phyloP scores from a whole-genome alignment of 2,113 vertebrate species.

The Rhizomys pruinosus region DNA sequence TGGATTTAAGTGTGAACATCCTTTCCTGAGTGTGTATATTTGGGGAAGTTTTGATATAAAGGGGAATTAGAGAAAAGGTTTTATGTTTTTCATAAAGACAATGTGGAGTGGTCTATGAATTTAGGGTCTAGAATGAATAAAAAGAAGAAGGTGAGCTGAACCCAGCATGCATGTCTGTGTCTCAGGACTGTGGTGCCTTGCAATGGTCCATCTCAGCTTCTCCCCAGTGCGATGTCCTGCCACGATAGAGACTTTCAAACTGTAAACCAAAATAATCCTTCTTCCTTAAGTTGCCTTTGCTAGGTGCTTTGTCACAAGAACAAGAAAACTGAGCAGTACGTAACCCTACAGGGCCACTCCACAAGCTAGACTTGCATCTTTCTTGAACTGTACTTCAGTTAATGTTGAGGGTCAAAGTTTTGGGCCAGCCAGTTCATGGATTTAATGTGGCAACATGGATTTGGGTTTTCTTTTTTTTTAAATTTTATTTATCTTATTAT shows the following conservation, averaged over 20 bases:
- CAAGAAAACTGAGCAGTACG: neutral
- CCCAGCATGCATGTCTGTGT: neutral
- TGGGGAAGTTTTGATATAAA: neutral
- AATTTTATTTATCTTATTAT: too few relatives aligned
- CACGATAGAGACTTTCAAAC: neutral
- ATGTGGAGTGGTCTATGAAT: neutral
- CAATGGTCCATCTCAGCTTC: too few relatives aligned
- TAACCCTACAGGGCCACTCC: neutral
- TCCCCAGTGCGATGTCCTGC: neutral
- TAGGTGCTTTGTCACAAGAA: neutral
- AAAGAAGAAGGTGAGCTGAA: neutral
- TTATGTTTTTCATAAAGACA: neutral
- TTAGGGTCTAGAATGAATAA: neutral
- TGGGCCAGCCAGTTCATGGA: neutral
- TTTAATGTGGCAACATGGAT: neutral
- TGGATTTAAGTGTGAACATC: neutral
- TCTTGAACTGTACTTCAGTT: neutral
- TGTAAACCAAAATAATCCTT: neutral
- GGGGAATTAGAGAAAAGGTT: neutral
- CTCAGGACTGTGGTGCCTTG: too few relatives aligned
- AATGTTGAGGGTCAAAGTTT: neutral
- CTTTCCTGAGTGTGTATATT: neutral
- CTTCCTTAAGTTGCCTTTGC: neutral
- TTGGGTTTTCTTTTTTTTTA: constrained; percentile 3
- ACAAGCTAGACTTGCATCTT: neutral